Base-by-base conservation (phyloP, 1,140 invertebrate species). In the Orchestia grillus region DNA sequence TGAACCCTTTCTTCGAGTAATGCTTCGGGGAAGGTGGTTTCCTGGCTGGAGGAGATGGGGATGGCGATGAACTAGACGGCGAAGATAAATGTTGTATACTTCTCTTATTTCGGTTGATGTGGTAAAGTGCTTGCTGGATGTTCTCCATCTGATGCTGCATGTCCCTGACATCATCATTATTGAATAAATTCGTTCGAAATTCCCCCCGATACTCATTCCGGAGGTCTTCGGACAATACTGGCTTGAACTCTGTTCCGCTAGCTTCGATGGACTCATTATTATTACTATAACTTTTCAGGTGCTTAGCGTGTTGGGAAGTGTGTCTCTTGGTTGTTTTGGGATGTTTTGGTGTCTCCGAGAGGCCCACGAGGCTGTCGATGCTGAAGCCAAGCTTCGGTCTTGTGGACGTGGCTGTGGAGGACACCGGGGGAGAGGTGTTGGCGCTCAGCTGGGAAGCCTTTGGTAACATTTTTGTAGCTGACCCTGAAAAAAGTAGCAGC, bases 331-430 rank as follows among this genome's bases (percentile, higher is more conserved):
- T 45, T 44, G 92, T 45, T 44, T 47, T 94, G 3, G 92, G 3
- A 0, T 42, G 92, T 40, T 94, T 94, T 47, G 92, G 40, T 8
- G 92, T 19, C 44, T 94, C 92, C 8, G 43, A 44, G 40, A 94
- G 44, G 6, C 95, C 95, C 11, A 96, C 95, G 28, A 96, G 44
- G 90, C 95, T 96, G 44, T 96, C 95, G 23, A 96, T 96, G 44
- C 87, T 90, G 44, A 96, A 96, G 23, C 95, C 95, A 4, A 96
- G 87, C 91, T 96, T 96, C 19, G 96, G 96, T 41, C 90, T 44
- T 43, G 95, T 96, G 0, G 96, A 88, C 44, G 92, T 45, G 43
- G 92, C 92, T n/a, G 92, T 44, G 44, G 92, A 94, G 40, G 92
- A 94, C 15, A 36, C n/a, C 44, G 92, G 43, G 0, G 92, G 92